Percentiles rank a stretch among this genome's conserved stretches.
Conservation (phyloP, 2,888 invertebrate genomes). For the Parnassius apollo region DNA sequence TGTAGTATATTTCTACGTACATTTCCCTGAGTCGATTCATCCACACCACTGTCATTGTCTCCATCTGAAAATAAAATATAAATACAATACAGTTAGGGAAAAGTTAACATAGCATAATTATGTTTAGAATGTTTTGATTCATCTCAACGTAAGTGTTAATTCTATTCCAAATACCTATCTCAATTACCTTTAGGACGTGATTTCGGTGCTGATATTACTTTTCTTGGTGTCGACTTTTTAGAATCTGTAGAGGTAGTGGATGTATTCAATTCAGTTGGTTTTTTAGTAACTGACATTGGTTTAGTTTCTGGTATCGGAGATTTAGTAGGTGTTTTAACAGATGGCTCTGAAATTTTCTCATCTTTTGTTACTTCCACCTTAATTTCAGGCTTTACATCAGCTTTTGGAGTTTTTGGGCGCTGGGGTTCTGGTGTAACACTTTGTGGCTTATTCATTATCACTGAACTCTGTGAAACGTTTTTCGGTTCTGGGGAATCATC, state of each 20-base stretch:
- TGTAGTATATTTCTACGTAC: slow-evolving; percentile 72
- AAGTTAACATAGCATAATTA: slow-evolving; percentile 3
- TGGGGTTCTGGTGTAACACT: slow-evolving; percentile 57
- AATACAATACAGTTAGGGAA: neutral
- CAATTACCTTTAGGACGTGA: slow-evolving; percentile 70
- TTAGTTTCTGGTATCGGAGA: slow-evolving; percentile 56
- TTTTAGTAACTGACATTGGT: slow-evolving; percentile 53
- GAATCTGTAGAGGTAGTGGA: slow-evolving; percentile 48
- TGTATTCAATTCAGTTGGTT: slow-evolving; percentile 66
- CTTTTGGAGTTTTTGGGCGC: slow-evolving; percentile 67
- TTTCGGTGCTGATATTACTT: slow-evolving; percentile 67
- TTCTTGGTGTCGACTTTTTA: slow-evolving; percentile 68
- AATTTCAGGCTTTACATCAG: slow-evolving; percentile 49
- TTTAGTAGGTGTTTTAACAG: slow-evolving; percentile 53
- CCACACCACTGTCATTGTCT: slow-evolving; percentile 91
- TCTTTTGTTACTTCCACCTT: slow-evolving; percentile 44
- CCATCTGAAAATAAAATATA: slow-evolving; percentile 81
- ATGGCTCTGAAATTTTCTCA: slow-evolving; percentile 40
- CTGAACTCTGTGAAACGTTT: slow-evolving; percentile 47
- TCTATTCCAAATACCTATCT: slow-evolving; percentile 10
- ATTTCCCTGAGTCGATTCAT: slow-evolving; percentile 90
- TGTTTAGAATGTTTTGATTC: slow-evolving; percentile 49
- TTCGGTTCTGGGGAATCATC: slow-evolving; percentile 76
- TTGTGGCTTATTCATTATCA: slow-evolving; percentile 50
- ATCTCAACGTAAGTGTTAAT: slow-evolving; percentile 43